Evolutionary conservation across 2,797 vertebrate species (phyloP), one percentile per base, ranked within the genome.

Genomic region (Lithobates pipiens): DNA sequence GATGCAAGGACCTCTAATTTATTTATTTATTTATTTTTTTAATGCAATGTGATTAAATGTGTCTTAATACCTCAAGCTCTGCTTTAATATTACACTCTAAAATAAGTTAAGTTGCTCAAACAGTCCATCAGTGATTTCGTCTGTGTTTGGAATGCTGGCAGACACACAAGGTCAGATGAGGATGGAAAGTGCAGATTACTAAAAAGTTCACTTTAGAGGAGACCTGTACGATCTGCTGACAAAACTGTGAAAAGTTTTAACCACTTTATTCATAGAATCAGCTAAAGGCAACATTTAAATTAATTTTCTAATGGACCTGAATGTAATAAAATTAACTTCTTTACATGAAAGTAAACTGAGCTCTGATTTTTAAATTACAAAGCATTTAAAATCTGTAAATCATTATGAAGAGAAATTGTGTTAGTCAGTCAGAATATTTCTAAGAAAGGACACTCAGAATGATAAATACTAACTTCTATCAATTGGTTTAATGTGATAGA

Each of bases 131-230:
- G n/a, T 36, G 69, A 79, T 79, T 75, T 57, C 42, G 74, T 74
- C 76, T 85, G 83, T 80, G 54, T 74, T 61, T 75, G 84, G 84
- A 91, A 90, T 2, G 39, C 89, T 93, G 91, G 90, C 90, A 90
- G 86, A 88, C 83, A 75, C 85, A 85, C 84, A 86, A 89, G 92
- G 91, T 93, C 92, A 91, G 89, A 89, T 89, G 83, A 27, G 92
- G 91, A 89, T 91, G 90, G 90, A 87, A 88, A 86, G 54, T 29
- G 71, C 18, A 54, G 42, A 78, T 74, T 65, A 50, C 27, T 46
- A 42, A 71, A 68, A 27, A 80, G 77, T 27, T 75, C 27, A 16
- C 76, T 44, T 39, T 50, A 29, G 32, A 74, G 84, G 54, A 71
- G 63, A 85, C 44, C 70, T 25, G 36, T 78, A 54, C 50, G 36